Base-by-base conservation (phyloP, 2,113 vertebrate species). In the Zootoca vivipara region DNA sequence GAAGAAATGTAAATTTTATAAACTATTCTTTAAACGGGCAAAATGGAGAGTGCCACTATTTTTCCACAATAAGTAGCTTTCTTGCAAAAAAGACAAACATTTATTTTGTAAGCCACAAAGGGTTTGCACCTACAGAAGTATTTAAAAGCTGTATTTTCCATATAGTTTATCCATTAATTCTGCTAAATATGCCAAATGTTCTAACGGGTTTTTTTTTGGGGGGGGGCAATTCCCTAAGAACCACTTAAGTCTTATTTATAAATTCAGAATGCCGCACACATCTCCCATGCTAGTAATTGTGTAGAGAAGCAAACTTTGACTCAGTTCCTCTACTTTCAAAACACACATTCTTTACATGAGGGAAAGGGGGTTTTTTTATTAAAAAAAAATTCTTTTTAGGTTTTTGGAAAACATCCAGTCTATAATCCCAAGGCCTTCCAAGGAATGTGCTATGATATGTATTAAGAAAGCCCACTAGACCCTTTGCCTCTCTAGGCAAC, bases 371-470 rank as follows among this genome's bases (percentile, higher is more conserved):
- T 88, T 35, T 35, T 16, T 33, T 56, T 56, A 6, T 13, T n/a
- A n/a, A n/a, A n/a, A n/a, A n/a, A 77, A 83, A 87, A 46, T 28
- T 78, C 78, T 24, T 65, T n/a, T 33, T 35, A 84, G 73, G 87
- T 93, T 88, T 85, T 91, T 92, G 89, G 89, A 94, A 95, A 69
- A 22, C 28, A 85, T 75, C 30, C 79, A 79, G 79, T 91, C 85
- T 83, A 77, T 83, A 91, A 93, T 93, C 91, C 90, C 73, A 91
- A 83, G 87, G 92, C 86, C 70, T 87, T 90, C 86, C 77, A 89
- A 86, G 86, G 93, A 93, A 87, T 69, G 7, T 26, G 73, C 67
- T 65, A 64, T 73, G 82, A 93, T 94, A 93, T 91, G 91, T 35
- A 56, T 82, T 30, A 84, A 85, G 46, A 84, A 64, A 0, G 69